Base-by-base conservation (phyloP, 1,140 invertebrate species). In the Brachystomella parvula region DNA sequence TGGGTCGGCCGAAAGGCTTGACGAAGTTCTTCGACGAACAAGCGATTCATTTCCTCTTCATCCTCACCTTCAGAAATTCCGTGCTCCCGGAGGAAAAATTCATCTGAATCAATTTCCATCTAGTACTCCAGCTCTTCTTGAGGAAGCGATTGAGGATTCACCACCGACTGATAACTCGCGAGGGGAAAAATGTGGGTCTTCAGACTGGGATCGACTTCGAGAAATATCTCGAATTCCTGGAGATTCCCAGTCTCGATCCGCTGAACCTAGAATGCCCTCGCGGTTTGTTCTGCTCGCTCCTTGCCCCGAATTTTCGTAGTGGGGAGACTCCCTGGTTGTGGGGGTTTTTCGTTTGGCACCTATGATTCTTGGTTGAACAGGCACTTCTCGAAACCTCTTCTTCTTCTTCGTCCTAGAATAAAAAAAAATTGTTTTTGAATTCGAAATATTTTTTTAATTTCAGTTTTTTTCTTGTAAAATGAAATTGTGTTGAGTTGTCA, bases 51-150 rank as follows among this genome's bases (percentile, higher is more conserved):
- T 76, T 88, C 84, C 74, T 89, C 87, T 76, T 90, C 87, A 75
- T 89, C 89, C 69, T 88, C 85, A 19, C 69, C 69, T 47, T 73
- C 72, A 66, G 88, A 89, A 68, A 90, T 85, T 39, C 87, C 88
- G 72, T 86, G 85, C 74, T 86, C 85, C 62, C 88, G 80, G 53
- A 91, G 78, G 76, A 90, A 91, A 78, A 90, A 91, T 78, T 91
- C 88, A 75, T 92, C 89, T 2, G 89, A 89, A 74, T 90, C 85
- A 64, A 90, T 89, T 78, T 90, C 87, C 77, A n/a, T 91, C 89
- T 67, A 90, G 83, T 0, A 89, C 85, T 2, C 72, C 72, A 28
- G 58, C 60, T 29, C 69, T 44, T 32, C 61, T 57, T n/a, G 72
- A 72, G 21, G 70, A 70, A 49, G 64, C 57, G 30, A 65, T 66